A percentile compares a stretch with the other conserved stretches of the same genome.
phyloP scores from a whole-genome alignment of 2,797 vertebrate species.

The Cynopterus sphinx region DNA sequence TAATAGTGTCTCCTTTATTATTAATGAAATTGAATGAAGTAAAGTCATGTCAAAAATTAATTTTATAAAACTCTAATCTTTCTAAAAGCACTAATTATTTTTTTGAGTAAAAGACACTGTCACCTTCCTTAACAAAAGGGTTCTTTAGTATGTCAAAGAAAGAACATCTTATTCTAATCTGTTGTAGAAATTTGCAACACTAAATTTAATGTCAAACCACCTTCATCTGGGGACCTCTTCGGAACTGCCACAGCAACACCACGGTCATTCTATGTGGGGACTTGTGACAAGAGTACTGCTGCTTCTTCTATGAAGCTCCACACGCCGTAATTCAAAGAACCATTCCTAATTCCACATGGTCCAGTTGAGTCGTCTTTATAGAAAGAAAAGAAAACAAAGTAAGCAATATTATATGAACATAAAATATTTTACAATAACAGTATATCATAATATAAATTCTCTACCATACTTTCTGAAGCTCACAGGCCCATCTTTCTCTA shows the following conservation, averaged over 20 bases:
- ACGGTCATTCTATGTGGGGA: not conserved
- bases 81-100: not conserved
- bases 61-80: not conserved
- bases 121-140: not conserved
- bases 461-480: not conserved
- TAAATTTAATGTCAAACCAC: not conserved
- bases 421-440: not conserved
- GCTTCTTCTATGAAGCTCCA: not conserved
- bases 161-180: not conserved
- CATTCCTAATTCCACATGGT: not conserved
- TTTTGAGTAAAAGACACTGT: not conserved
- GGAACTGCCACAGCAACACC: not conserved
- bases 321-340: not conserved
- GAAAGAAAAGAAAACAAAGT: not conserved
- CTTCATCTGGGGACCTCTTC: not conserved
- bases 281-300: fast-evolving
- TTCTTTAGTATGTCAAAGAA: not conserved
- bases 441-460: not conserved
- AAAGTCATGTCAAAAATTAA: not conserved
- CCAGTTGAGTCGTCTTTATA: not conserved
- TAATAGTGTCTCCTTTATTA: not conserved
- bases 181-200: not conserved
- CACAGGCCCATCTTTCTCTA: not conserved
- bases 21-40: not conserved
- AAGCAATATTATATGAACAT: not conserved